These are phyloP conservation scores for Platichthys stellatus DNA, from an alignment of 2,113 vertebrate genomes.

Conservation along the genomic window DNA sequence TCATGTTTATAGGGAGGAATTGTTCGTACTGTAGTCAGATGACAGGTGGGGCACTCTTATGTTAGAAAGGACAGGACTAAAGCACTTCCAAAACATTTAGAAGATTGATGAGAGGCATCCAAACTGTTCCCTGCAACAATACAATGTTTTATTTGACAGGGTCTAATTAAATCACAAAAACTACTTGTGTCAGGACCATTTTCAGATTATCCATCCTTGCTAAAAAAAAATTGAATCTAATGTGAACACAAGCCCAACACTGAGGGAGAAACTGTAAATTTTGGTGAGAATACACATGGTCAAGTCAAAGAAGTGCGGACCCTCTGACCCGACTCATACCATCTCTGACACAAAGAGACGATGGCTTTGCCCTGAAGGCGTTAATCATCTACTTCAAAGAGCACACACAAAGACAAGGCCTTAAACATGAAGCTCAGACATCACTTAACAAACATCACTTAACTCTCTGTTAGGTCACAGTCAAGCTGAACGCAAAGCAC, in stretches of 20 bases:
- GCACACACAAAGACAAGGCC: neutral
- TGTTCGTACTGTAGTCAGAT: constrained; percentile 11
- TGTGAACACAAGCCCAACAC: neutral
- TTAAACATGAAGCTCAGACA: neutral
- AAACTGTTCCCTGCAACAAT: neutral
- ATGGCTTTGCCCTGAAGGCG: constrained; percentile 1
- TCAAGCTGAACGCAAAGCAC: neutral
- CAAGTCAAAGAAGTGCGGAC: neutral
- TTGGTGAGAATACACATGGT: neutral
- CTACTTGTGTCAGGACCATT: neutral
- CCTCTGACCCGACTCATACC: neutral
- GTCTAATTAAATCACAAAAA: neutral
- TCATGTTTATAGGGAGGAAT: constrained; percentile 25
- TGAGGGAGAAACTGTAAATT: neutral
- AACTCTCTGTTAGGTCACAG: constrained; percentile 1
- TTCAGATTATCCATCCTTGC: neutral
- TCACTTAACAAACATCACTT: neutral
- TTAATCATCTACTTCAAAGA: constrained; percentile 30
- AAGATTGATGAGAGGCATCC: neutral
- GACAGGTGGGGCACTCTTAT: neutral
- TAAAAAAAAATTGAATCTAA: neutral
- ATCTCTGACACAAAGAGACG: constrained; percentile 8
- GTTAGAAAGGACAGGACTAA: neutral
- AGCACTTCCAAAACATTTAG: neutral
- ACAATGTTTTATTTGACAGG: neutral